Evolutionary conservation across 2,113 vertebrate genomes (phyloP).

Genomic region (Gnathonemus echidnorhynchus): DNA sequence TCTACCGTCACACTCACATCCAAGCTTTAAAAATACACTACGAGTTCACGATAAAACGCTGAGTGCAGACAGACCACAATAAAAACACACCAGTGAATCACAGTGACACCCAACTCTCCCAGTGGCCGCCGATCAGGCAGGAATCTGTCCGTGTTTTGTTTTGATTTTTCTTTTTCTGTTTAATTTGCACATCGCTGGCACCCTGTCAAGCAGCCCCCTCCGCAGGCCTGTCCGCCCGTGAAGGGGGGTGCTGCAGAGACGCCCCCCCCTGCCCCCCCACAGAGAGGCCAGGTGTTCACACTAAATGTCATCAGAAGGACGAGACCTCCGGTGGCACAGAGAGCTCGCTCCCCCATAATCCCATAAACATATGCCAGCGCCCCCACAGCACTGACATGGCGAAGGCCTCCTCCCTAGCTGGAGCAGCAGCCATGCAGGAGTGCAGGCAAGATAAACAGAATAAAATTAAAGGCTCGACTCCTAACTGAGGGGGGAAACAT

Average conservation of each 20-base stretch:
- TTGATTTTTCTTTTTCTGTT: not conserved
- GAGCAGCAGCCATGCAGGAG: not conserved
- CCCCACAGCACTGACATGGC: not conserved
- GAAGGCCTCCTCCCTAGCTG: not conserved
- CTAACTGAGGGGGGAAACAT: not conserved
- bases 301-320: constrained; percentile 27
- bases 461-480: not conserved
- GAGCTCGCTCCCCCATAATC: not conserved
- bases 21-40: not conserved
- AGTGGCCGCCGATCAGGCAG: not conserved
- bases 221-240: not conserved
- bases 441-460: not conserved
- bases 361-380: constrained; percentile 8
- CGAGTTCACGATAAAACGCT: not conserved
- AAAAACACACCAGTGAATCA: not conserved
- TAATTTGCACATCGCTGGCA: constrained; percentile 8
- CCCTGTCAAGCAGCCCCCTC: not conserved
- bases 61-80: not conserved
- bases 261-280: not conserved
- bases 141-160: not conserved
- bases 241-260: not conserved
- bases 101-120: not conserved
- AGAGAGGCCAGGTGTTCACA: constrained; percentile 18
- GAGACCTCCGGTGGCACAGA: not conserved
- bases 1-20: not conserved